phyloP scores from a whole-genome alignment of 1,140 invertebrate genomes.

The Pseudomyrmex gracilis region DNA sequence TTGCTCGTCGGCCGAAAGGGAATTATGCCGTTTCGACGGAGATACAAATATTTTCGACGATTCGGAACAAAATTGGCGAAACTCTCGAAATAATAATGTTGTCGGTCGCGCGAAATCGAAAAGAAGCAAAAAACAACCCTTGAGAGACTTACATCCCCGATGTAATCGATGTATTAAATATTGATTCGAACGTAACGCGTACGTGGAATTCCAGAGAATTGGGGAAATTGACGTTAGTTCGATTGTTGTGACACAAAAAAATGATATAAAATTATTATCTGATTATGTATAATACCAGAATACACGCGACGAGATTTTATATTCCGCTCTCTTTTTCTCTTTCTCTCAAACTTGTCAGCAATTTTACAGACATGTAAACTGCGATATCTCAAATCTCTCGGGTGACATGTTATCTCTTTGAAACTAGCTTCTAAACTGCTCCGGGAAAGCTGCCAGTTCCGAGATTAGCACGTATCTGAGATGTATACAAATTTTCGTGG shows the following conservation, averaged over 20 bases:
- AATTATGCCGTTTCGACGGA: background rate
- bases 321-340: too few species aligned
- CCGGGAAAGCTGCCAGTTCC: background rate
- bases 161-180: background rate
- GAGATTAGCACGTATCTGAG: background rate
- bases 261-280: too few species aligned
- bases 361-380: background rate
- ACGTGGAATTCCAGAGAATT: background rate
- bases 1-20: constrained; percentile 23
- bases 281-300: too few species aligned
- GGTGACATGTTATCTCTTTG: background rate
- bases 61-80: background rate
- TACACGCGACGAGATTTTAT: too few species aligned
- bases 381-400: background rate
- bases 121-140: background rate
- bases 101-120: background rate
- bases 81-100: constrained; percentile 3
- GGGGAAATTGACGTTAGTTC: too few species aligned
- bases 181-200: background rate
- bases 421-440: constrained; percentile 4
- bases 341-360: background rate
- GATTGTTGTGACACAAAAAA: too few species aligned
- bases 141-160: background rate
- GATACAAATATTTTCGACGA: constrained; percentile 9
- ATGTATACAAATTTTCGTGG: background rate